Percentiles rank a stretch among this genome's conserved stretches.
Conservation (phyloP, 2,888 invertebrate genomes). For the Ceriagrion tenellum region DNA sequence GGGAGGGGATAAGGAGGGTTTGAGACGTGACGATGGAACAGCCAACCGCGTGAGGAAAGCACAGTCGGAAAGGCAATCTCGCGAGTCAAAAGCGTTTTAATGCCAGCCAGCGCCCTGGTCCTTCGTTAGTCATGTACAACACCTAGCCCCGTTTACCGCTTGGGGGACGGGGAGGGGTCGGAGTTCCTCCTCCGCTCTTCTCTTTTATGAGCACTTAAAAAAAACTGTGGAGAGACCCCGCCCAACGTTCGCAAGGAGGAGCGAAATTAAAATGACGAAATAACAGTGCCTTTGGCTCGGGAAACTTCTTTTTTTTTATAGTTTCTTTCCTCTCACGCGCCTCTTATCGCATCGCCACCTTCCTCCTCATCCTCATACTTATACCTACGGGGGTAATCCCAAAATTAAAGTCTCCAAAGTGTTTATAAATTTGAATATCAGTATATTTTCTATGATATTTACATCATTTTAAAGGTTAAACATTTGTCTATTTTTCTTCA, state of each 20-base stretch:
- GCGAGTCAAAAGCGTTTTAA: neutral
- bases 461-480: too few species aligned
- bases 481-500: too few species aligned
- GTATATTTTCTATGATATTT: too few species aligned
- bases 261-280: conserved; percentile 26
- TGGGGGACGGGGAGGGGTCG: too few species aligned
- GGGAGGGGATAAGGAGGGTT: too few species aligned
- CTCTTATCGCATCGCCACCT: neutral
- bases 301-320: neutral
- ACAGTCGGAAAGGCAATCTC: neutral
- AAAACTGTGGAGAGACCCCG: neutral
- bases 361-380: neutral
- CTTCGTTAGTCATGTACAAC: neutral
- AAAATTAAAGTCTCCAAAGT: too few species aligned
- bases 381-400: too few species aligned
- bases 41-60: neutral
- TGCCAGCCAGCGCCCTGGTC: neutral
- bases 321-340: neutral
- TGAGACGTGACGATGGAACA: neutral
- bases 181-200: neutral
- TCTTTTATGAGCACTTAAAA: conserved; percentile 3
- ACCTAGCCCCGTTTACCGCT: neutral
- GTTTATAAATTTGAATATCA: too few species aligned
- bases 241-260: neutral
- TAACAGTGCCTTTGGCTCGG: neutral